A percentile compares a stretch with the other conserved stretches of the same genome.
Evolutionary conservation across 2,113 vertebrate genomes (phyloP).

Genomic region (Semicossyphus pulcher): DNA sequence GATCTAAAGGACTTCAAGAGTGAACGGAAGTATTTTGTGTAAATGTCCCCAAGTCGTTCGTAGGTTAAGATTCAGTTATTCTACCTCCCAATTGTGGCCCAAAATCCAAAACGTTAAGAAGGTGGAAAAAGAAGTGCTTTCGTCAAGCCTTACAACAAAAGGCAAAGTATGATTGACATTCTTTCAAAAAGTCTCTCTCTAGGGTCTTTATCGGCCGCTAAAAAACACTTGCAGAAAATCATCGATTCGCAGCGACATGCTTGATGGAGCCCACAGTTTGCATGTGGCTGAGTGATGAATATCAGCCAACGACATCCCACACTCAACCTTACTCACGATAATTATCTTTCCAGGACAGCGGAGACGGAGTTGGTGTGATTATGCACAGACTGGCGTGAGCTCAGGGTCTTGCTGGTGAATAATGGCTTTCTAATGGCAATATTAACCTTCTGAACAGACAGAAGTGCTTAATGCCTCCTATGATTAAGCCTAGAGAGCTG

Average conservation of each 20-base stretch:
- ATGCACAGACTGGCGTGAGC: constrained; percentile 30
- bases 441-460: constrained; percentile 71
- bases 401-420: constrained; percentile 58
- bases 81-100: too few species aligned
- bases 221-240: constrained; percentile 1
- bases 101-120: too few species aligned
- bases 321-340: constrained; percentile 49
- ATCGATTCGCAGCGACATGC: constrained; percentile 15
- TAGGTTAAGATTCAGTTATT: too few species aligned
- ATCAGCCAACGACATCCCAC: constrained; percentile 42
- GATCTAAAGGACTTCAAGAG: too few species aligned
- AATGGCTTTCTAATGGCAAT: constrained; percentile 73
- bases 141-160: constrained; percentile 4
- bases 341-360: constrained; percentile 52
- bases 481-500: constrained; percentile 62
- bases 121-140: too few species aligned
- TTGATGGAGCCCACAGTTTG: constrained; percentile 36
- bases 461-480: constrained; percentile 64
- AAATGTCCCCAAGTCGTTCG: too few species aligned
- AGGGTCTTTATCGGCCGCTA: too few species aligned
- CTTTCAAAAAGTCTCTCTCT: too few species aligned
- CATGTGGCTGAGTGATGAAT: constrained; percentile 45
- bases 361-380: constrained; percentile 52
- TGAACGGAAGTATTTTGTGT: too few species aligned
- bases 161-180: background rate